Conservation (phyloP, 64 coral and sea anemone genomes). For the Dendrophyllia cribrosa region DNA sequence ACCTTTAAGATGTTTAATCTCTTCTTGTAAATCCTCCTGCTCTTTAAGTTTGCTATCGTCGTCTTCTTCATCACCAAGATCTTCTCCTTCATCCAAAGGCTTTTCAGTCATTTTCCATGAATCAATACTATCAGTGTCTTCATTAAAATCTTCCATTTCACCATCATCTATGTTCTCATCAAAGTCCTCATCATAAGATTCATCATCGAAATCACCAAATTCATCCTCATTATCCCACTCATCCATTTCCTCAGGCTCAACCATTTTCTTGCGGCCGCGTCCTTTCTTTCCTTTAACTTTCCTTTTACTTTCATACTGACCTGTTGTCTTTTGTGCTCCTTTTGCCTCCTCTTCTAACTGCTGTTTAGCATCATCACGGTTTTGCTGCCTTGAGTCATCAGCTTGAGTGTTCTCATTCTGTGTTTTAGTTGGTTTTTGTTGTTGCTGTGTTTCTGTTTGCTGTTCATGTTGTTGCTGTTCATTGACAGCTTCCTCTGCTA, state of each 20-base stretch:
- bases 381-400: not conserved
- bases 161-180: constrained; percentile 64
- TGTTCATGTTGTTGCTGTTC: not conserved
- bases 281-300: constrained; percentile 48
- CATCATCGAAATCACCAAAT: constrained; percentile 54
- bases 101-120: constrained; percentile 41
- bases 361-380: not conserved
- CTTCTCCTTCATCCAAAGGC: constrained; percentile 42
- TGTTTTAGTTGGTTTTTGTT: not conserved
- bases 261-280: constrained; percentile 9
- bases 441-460: not conserved
- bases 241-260: constrained; percentile 46
- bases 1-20: constrained; percentile 59
- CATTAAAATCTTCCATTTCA: constrained; percentile 44
- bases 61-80: constrained; percentile 30
- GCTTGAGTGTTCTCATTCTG: not conserved
- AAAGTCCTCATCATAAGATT: constrained; percentile 51
- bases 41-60: constrained; percentile 10
- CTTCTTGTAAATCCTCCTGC: constrained; percentile 43
- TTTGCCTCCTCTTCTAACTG: not conserved
- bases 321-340: not conserved
- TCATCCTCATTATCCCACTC: constrained; percentile 67
- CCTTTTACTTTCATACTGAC: constrained; percentile 6
- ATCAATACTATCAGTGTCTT: constrained; percentile 28
- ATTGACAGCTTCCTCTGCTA: not conserved